These are phyloP conservation scores for Anolis apletophallus DNA, from an alignment of 2,797 vertebrate species.

Conservation along the genomic window DNA sequence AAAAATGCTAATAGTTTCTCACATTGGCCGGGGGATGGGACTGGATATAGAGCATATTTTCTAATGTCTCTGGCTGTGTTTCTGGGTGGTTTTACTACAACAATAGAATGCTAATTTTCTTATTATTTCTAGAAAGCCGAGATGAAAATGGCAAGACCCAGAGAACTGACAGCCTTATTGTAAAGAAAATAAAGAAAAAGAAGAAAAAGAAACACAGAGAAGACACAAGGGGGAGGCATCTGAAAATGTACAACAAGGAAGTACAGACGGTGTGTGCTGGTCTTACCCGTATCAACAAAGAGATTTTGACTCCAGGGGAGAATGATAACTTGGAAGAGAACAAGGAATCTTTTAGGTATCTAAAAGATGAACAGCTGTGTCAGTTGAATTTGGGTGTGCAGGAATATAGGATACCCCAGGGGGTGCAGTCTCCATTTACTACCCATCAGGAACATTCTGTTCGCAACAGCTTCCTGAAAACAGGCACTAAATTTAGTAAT, in stretches of 20 bases:
- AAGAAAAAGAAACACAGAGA: constrained; percentile 93
- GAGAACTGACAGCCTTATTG: constrained; percentile 85
- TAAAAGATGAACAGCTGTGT: constrained; percentile 83
- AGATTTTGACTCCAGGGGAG: constrained; percentile 76
- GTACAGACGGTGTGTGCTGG: constrained; percentile 90
- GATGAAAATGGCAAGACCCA: constrained; percentile 90
- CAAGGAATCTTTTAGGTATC: constrained; percentile 75
- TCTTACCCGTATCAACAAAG: constrained; percentile 78
- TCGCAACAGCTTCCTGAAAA: constrained; percentile 92
- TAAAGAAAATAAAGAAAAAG: constrained; percentile 95
- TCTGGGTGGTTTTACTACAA: constrained; percentile 37
- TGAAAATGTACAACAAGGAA: constrained; percentile 90
- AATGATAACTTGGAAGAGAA: constrained; percentile 77
- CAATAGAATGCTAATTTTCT: constrained; percentile 70
- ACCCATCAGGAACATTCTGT: constrained; percentile 95
- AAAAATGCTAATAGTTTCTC: background rate
- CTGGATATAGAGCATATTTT: background rate
- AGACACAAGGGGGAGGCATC: constrained; percentile 86
- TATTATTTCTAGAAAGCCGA: constrained; percentile 81
- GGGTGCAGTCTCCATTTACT: constrained; percentile 86
- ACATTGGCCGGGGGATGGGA: background rate
- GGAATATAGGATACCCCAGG: constrained; percentile 83
- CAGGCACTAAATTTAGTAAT: constrained; percentile 87
- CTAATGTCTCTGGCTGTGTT: constrained; percentile 3
- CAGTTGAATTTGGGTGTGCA: constrained; percentile 78